phyloP scores from a whole-genome alignment of 2,888 invertebrate genomes.

The Parnassius apollo region DNA sequence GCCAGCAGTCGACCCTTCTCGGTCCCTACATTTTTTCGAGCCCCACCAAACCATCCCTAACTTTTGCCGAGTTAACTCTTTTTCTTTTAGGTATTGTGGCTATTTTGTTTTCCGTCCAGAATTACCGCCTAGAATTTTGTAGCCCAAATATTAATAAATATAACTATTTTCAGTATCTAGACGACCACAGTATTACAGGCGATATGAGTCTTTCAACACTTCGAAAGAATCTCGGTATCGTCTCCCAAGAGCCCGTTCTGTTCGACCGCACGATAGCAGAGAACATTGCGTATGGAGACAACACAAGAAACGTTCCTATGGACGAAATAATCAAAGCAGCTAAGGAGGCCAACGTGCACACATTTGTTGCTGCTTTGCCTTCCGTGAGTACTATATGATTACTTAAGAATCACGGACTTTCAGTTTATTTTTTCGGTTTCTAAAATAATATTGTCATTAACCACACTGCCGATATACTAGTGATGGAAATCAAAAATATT shows the following conservation, averaged over 20 bases:
- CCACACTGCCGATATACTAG: no score
- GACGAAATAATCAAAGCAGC: constrained; percentile 88
- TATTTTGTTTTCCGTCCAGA: no score
- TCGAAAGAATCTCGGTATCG: constrained; percentile 88
- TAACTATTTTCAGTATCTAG: constrained; percentile 58
- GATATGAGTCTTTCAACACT: constrained; percentile 85
- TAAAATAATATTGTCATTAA: no score
- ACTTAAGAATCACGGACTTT: not conserved
- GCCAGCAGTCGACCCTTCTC: no score
- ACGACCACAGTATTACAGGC: constrained; percentile 80
- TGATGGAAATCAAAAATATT: no score
- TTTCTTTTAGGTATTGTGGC: no score
- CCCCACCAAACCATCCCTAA: no score
- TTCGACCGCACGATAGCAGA: constrained; percentile 92
- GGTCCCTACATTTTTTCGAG: no score
- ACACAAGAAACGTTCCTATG: constrained; percentile 83
- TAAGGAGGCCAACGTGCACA: constrained; percentile 89
- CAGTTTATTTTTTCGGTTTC: no score
- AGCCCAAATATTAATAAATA: no score
- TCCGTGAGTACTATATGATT: constrained; percentile 59
- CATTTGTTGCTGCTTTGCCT: constrained; percentile 87
- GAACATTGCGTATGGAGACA: constrained; percentile 94
- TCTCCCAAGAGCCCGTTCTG: constrained; percentile 92
- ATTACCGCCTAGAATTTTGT: no score
- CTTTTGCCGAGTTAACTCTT: no score